Base-by-base conservation (phyloP, 2,797 vertebrate species). In the Lepidocolaptes lacrymiger region DNA sequence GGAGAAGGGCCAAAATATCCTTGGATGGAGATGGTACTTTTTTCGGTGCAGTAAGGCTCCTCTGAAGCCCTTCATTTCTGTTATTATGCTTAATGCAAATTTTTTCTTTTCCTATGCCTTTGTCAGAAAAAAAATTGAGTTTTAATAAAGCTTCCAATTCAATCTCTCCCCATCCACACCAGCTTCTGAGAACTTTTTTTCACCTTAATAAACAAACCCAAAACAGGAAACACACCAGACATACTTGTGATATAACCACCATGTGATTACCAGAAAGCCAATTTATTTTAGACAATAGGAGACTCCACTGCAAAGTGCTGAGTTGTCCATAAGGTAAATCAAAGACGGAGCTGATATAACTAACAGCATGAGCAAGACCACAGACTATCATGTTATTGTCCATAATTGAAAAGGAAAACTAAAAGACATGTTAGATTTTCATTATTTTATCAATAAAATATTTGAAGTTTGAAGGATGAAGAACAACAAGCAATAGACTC, bases 21-120 rank as follows among this genome's bases (percentile, higher is more conserved):
- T 97, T 98, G 93, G 98, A 98, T n/a, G 99, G 99, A 85, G 99
- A 99, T 14, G 97, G 98, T 91, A 99, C 99, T 43, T 99, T 99
- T 97, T 98, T 99, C 82, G 99, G 99, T 44, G 99, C 99, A 32
- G 90, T 99, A 92, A 99, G 98, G 93, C 98, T 99, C 93, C 96
- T 97, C 95, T 99, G 98, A 99, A 91, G 66, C 27, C 41, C 43
- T 76, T 87, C 0, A n/a, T 59, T 93, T 78, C 17, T 95, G 14
- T 66, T 24, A 8, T 41, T 39, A 66, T 34, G 41, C 39, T 52
- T 78, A 80, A 51, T 62, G 51, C 61, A 28, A 3, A 69, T 91
- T 77, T 73, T 23, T 85, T 93, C 41, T 82, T 75, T 55, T 72
- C 58, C 36, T 82, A 91, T 85, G 80, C 41, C 26, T 75, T 55